Percentiles rank a stretch among this genome's conserved stretches.
phyloP scores from a whole-genome alignment of 2,888 invertebrate genomes.

The Callimorpha dominula region DNA sequence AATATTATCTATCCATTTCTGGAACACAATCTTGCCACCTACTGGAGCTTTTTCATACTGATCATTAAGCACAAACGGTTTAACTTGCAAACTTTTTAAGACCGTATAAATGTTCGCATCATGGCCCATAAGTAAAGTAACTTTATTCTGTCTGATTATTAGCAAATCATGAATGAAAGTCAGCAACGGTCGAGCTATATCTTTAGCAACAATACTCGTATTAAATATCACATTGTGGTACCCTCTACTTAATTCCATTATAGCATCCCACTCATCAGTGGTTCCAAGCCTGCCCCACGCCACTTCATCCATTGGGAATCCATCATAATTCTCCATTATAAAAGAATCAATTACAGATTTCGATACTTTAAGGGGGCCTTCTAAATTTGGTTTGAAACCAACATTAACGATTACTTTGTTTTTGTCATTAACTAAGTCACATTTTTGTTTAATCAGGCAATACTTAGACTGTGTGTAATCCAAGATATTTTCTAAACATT shows the following conservation, averaged over 20 bases:
- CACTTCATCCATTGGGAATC: conserved; percentile 64
- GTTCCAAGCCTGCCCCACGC: conserved; percentile 72
- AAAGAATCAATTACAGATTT: conserved; percentile 77
- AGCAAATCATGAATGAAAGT: conserved; percentile 66
- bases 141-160: conserved; percentile 55
- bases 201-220: conserved; percentile 69
- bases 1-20: conserved; percentile 68
- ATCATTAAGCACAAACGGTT: conserved; percentile 59
- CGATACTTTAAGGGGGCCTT: conserved; percentile 74
- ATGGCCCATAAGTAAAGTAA: conserved; percentile 75
- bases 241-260: conserved; percentile 63
- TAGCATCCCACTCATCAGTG: conserved; percentile 59
- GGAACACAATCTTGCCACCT: conserved; percentile 78
- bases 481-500: conserved; percentile 66
- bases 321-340: conserved; percentile 78
- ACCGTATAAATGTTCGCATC: conserved; percentile 77
- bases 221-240: conserved; percentile 78
- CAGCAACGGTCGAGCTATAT: conserved; percentile 69
- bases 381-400: conserved; percentile 68
- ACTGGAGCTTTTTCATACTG: conserved; percentile 70
- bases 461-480: conserved; percentile 69
- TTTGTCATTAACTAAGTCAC: conserved; percentile 65
- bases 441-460: conserved; percentile 64
- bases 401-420: conserved; percentile 60
- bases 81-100: conserved; percentile 65